A percentile compares a stretch with the other conserved stretches of the same genome.
These are phyloP conservation scores for Microcebus jonahi DNA, from an alignment of 2,113 vertebrate genomes.

Conservation along the genomic window DNA sequence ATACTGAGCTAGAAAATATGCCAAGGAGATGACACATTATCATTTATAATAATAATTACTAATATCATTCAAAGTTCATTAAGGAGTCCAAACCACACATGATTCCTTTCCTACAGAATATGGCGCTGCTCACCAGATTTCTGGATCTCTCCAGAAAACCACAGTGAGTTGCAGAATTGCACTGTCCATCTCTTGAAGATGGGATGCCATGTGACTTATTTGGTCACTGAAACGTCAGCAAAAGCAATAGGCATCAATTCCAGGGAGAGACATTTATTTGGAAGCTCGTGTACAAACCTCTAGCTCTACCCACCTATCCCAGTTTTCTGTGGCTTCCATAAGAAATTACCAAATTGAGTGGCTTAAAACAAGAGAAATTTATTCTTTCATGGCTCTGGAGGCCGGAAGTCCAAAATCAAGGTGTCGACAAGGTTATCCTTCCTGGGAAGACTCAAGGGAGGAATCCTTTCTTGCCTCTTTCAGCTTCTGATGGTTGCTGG, in stretches of 20 bases:
- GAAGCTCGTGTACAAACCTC: background rate
- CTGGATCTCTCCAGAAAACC: background rate
- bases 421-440: rapidly evolving
- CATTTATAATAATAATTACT: background rate
- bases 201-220: background rate
- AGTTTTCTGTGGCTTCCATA: background rate
- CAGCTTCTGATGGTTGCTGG: background rate
- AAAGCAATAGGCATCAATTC: background rate
- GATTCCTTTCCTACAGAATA: background rate
- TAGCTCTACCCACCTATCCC: background rate
- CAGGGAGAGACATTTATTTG: background rate
- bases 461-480: background rate
- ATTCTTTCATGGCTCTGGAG: background rate
- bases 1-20: background rate
- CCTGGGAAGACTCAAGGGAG: background rate
- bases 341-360: background rate
- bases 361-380: background rate
- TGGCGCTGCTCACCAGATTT: background rate
- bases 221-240: background rate
- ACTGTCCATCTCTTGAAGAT: background rate
- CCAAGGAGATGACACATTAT: background rate
- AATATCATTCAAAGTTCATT: background rate
- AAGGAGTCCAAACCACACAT: background rate
- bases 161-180: background rate
- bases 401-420: background rate